Base-by-base conservation (phyloP, 2,888 invertebrate genomes). In the Automeris io region DNA sequence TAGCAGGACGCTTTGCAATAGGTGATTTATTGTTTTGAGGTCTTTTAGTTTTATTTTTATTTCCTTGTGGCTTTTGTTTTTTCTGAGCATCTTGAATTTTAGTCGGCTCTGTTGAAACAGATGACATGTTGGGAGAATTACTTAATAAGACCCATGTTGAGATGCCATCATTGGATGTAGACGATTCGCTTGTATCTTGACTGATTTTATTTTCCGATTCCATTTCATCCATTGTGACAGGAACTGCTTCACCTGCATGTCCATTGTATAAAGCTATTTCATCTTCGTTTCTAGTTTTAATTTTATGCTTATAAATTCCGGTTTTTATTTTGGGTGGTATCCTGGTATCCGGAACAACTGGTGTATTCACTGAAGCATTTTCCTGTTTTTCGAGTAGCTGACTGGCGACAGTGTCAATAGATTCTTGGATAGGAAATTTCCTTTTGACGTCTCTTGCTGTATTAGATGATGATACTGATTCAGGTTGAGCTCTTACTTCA, bases 121-220 rank as follows among this genome's bases (percentile, higher is more conserved):
- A 54, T 5, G 52, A 44, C 38, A 66, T 77, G 34, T 73, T 72
- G 48, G 69, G 49, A 1, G 87, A 77, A 44, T 74, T 83, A 46
- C 91, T 93, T 11, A 94, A 66, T 11, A 93, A 78, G 43, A 93
- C 91, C 94, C 93, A 94, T 0, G 94, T 93, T 0, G 93, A 93
- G 43, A 93, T 86, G 1, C 92, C 92, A 60, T 90, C 90, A 37
- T 88, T 88, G 16, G 88, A 88, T 33, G 87, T 93, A 40, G 86
- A 90, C 39, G 81, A 77, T 55, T 87, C 66, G 25, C 39, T 53
- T 18, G 42, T 35, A 0, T 32, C 22, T 3, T 62, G 69, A 33
- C 52, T 55, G 18, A 89, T 62, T 58, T 86, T 88, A 36, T 79
- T 85, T 55, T 89, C 90, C 6, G 83, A 72, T 58, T 90, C 90